Evolutionary conservation across 1,140 invertebrate species (phyloP).

Genomic region (Drosophila rhopaloa): DNA sequence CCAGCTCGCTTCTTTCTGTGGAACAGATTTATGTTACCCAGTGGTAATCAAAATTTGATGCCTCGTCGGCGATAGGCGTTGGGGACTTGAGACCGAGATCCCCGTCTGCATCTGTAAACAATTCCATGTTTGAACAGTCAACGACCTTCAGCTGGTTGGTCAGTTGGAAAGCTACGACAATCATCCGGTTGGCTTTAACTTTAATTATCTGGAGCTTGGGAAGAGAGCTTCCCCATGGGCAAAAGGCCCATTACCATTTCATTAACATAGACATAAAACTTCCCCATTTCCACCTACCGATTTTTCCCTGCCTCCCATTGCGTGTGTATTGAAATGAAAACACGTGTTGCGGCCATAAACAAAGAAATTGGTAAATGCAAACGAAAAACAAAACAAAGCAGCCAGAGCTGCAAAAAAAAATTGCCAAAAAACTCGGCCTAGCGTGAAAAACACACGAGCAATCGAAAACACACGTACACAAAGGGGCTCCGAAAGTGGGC

Average conservation of each 20-base stretch:
- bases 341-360: conserved; percentile 79
- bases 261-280: conserved; percentile 77
- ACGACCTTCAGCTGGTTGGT: conserved; percentile 33
- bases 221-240: conserved; percentile 4
- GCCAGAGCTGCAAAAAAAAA: conserved; percentile 24
- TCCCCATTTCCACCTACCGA: conserved; percentile 5
- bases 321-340: conserved; percentile 72
- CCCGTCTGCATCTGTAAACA: conserved; percentile 31
- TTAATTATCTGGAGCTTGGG: conserved; percentile 49
- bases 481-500: conserved; percentile 40
- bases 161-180: conserved; percentile 28
- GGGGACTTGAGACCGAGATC: conserved; percentile 10
- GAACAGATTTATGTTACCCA: conserved; percentile 36
- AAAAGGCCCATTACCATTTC: conserved; percentile 70
- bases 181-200: conserved; percentile 15
- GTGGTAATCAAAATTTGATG: conserved; percentile 48
- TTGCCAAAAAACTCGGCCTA: conserved; percentile 55
- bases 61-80: conserved; percentile 28
- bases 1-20: conserved; percentile 10
- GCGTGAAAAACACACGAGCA: conserved; percentile 58
- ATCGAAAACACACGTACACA: conserved; percentile 25
- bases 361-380: conserved; percentile 74
- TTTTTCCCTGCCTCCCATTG: conserved; percentile 4
- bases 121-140: conserved; percentile 29
- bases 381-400: conserved; percentile 38